Evolutionary conservation across 2,888 invertebrate species (phyloP).

Genomic region (Minunthozetes semirufus): DNA sequence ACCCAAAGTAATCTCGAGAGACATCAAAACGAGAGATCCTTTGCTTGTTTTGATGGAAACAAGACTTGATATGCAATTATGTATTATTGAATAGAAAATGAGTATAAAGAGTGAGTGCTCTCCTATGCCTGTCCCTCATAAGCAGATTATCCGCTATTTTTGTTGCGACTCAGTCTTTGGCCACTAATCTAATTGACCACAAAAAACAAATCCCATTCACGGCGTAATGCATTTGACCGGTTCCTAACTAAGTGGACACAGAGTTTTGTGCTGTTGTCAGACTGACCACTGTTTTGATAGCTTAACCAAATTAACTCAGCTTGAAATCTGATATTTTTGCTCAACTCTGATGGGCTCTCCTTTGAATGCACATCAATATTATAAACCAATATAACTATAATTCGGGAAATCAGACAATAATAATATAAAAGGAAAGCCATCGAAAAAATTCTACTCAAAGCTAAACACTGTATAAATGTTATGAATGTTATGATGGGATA

Average conservation of each 20-base stretch:
- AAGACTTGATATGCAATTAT: slow-evolving; percentile 26
- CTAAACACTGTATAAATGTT: background rate
- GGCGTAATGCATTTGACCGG: slow-evolving; percentile 14
- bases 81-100: slow-evolving; percentile 23
- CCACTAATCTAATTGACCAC: slow-evolving; percentile 28
- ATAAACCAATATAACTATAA: background rate
- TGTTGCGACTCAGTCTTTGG: background rate
- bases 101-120: background rate
- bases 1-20: slow-evolving; percentile 3
- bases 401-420: background rate
- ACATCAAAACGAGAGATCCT: background rate
- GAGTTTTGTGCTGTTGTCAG: background rate
- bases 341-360: background rate
- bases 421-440: background rate
- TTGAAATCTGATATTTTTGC: slow-evolving; percentile 24
- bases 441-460: background rate
- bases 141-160: slow-evolving; percentile 22
- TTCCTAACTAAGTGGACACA: background rate
- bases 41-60: slow-evolving; percentile 13
- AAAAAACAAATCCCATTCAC: slow-evolving; percentile 28
- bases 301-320: slow-evolving; percentile 26
- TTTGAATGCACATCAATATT: background rate
- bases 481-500: background rate
- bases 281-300: slow-evolving; percentile 14
- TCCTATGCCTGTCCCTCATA: background rate